phyloP scores from a whole-genome alignment of 1,140 invertebrate species.

The Pentalonia nigronervosa region DNA sequence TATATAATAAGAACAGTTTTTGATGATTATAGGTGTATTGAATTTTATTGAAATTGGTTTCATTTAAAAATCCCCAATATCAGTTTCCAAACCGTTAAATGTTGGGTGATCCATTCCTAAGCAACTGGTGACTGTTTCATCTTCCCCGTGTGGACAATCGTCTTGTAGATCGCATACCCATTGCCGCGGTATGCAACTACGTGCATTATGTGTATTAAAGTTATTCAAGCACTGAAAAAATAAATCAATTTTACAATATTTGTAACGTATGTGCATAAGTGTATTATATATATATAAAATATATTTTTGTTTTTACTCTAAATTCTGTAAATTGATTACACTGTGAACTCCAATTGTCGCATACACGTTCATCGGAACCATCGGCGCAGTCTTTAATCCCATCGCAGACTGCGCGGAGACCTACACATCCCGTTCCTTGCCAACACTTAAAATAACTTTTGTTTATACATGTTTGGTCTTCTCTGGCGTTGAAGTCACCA shows the following conservation, averaged over 20 bases:
- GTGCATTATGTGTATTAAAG: conserved; percentile 19
- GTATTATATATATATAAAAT: not conserved
- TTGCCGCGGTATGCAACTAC: conserved; percentile 52
- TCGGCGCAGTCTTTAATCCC: conserved; percentile 60
- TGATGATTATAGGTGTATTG: conserved; percentile 25
- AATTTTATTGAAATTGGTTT: conserved; percentile 41
- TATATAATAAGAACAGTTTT: conserved; percentile 8
- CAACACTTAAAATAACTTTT: conserved; percentile 60
- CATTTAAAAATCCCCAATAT: conserved; percentile 49
- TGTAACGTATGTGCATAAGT: not conserved
- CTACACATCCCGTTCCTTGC: conserved; percentile 60
- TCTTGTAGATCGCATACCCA: conserved; percentile 62
- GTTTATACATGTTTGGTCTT: conserved; percentile 33
- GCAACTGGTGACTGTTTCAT: conserved; percentile 60
- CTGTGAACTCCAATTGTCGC: conserved; percentile 54
- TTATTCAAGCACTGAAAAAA: conserved; percentile 50
- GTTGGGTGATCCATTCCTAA: conserved; percentile 58
- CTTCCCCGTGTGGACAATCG: conserved; percentile 62
- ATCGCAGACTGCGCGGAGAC: conserved; percentile 60
- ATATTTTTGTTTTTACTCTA: conserved; percentile 57
- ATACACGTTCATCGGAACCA: conserved; percentile 61
- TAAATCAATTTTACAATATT: conserved; percentile 22
- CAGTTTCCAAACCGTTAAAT: conserved; percentile 57
- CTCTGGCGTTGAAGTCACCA: conserved; percentile 8
- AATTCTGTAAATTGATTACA: conserved; percentile 61